Percentiles rank a stretch among this genome's conserved stretches.
These are phyloP conservation scores for Philaethria dido DNA, from an alignment of 2,888 invertebrate genomes.

Conservation along the genomic window DNA sequence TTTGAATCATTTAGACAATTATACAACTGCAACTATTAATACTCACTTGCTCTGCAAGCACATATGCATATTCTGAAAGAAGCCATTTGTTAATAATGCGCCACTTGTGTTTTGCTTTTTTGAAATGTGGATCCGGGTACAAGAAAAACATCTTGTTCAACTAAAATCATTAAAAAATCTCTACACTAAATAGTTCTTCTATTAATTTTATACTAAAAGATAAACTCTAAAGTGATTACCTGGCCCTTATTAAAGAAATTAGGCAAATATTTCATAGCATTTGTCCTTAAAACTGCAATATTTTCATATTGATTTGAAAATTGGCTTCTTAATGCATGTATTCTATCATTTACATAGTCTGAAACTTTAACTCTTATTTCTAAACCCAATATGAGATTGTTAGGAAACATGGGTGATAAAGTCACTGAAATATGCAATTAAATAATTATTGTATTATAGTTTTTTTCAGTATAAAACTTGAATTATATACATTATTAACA, in stretches of 20 bases:
- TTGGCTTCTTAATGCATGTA: constrained; percentile 92
- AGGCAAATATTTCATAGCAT: constrained; percentile 99
- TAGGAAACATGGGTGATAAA: constrained; percentile 95
- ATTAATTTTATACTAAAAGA: not conserved
- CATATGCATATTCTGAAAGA: constrained; percentile 98
- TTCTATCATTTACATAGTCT: constrained; percentile 98
- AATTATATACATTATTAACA: too few species aligned
- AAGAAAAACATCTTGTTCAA: constrained; percentile 98
- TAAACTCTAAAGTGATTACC: constrained; percentile 69
- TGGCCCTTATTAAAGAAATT: constrained; percentile 98
- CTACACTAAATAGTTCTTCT: constrained; percentile 2
- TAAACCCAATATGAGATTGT: constrained; percentile 95
- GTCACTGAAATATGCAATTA: constrained; percentile 86
- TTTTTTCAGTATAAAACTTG: not conserved
- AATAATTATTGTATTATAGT: too few species aligned
- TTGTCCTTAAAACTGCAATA: constrained; percentile 96
- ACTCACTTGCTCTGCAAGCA: constrained; percentile 91
- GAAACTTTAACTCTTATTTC: constrained; percentile 99
- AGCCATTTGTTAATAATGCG: constrained; percentile 97
- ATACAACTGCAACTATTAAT: not conserved
- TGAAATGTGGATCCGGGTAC: constrained; percentile 99
- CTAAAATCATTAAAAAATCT: constrained; percentile 76
- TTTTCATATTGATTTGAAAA: constrained; percentile 92
- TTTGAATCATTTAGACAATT: not conserved
- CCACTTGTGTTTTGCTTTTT: constrained; percentile 99